phyloP scores from a whole-genome alignment of 2,113 vertebrate genomes.

The Phrynocephalus versicolor region DNA sequence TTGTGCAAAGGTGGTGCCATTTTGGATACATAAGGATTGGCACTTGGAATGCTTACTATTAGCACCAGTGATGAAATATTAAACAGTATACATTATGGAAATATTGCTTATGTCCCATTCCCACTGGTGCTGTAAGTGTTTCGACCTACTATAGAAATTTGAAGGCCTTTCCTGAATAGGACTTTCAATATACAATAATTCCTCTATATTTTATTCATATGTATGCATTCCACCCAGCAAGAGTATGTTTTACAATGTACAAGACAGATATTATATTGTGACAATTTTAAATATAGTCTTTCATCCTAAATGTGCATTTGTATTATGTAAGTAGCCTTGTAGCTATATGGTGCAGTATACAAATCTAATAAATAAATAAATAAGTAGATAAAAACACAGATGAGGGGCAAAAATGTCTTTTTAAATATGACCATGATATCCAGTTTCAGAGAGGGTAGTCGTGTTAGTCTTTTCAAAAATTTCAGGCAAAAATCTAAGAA shows the following conservation, averaged over 20 bases:
- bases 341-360: no score
- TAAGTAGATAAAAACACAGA: constrained; percentile 42
- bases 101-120: constrained; percentile 66
- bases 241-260: constrained; percentile 59
- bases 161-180: constrained; percentile 66
- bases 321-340: no score
- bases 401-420: constrained; percentile 35
- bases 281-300: constrained; percentile 60
- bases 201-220: constrained; percentile 65
- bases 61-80: constrained; percentile 46
- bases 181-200: constrained; percentile 56
- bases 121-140: constrained; percentile 57
- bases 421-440: no score
- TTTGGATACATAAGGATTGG: no score
- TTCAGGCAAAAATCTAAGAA: no score
- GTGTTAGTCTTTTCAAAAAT: no score
- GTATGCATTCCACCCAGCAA: constrained; percentile 62
- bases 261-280: constrained; percentile 65
- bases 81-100: constrained; percentile 50
- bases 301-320: constrained; percentile 59
- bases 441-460: no score
- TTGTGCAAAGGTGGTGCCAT: no score
- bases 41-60: no score
- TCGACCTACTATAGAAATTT: constrained; percentile 67
- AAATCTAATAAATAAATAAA: no score